These are phyloP conservation scores for Rhinoraja longicauda DNA, from an alignment of 2,797 vertebrate genomes.

Conservation along the genomic window DNA sequence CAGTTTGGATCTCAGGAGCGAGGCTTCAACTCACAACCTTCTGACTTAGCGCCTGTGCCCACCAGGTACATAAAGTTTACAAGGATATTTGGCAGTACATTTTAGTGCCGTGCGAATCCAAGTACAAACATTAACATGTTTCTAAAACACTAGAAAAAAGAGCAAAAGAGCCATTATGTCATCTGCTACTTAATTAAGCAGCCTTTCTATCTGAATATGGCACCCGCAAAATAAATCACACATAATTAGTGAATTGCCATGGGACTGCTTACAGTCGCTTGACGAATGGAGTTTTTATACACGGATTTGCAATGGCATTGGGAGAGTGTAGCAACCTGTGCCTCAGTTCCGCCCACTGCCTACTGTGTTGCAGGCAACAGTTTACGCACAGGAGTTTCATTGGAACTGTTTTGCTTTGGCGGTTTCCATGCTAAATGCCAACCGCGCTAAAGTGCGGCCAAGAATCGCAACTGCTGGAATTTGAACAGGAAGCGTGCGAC, in stretches of 20 bases:
- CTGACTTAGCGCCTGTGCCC: background rate
- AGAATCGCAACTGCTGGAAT: conserved; percentile 9
- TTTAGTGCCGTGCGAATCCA: background rate
- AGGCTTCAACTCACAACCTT: background rate
- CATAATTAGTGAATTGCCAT: conserved; percentile 7
- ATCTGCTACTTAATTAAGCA: conserved; percentile 11
- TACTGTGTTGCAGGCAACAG: conserved; percentile 24
- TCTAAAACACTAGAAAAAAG: background rate
- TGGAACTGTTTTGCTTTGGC: conserved; percentile 14
- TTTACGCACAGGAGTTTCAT: conserved; percentile 14
- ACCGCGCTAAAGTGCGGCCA: background rate
- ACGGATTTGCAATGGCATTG: background rate
- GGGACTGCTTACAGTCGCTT: background rate
- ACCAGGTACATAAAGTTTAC: background rate
- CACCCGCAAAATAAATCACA: conserved; percentile 23
- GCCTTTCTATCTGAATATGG: conserved; percentile 2
- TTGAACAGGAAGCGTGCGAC: conserved; percentile 16
- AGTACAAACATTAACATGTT: background rate
- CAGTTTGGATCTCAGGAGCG: background rate
- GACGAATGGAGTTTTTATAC: background rate
- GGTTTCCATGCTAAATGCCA: background rate
- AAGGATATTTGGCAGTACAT: background rate
- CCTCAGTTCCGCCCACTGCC: background rate
- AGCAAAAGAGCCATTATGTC: conserved; percentile 26
- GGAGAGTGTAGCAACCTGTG: background rate